phyloP scores from a whole-genome alignment of 2,113 vertebrate species.

The Tonatia bakeri region DNA sequence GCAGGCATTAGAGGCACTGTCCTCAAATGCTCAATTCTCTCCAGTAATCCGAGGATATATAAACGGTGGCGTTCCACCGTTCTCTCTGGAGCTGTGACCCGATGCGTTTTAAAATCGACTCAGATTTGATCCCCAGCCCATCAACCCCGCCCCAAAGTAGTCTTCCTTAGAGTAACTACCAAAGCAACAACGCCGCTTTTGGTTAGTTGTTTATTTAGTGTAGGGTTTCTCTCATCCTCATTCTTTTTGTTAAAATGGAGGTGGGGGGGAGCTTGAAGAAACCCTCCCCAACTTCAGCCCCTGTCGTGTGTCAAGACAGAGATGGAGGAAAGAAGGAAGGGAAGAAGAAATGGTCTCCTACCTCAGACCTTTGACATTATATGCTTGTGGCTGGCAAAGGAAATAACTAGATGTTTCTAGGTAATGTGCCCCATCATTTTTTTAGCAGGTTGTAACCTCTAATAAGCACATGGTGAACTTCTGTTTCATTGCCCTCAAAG shows the following conservation, averaged over 20 bases:
- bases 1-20: neutral
- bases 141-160: neutral
- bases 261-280: neutral
- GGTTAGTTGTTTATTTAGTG: neutral
- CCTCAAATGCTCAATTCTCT: neutral
- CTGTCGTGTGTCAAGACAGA: neutral
- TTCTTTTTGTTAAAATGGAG: slow-evolving; percentile 3
- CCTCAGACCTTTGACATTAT: neutral
- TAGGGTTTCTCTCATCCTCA: neutral
- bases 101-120: slow-evolving; percentile 8
- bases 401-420: slow-evolving; percentile 42
- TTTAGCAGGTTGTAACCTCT: slow-evolving; percentile 61
- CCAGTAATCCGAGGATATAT: neutral
- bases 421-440: slow-evolving; percentile 53
- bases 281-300: slow-evolving; percentile 27
- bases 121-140: neutral
- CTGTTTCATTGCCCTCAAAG: slow-evolving; percentile 57
- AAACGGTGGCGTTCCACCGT: neutral
- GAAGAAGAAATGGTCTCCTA: neutral
- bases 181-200: neutral
- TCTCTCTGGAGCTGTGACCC: neutral
- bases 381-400: slow-evolving; percentile 22
- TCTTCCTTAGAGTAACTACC: neutral
- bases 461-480: slow-evolving; percentile 63
- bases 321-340: neutral